Base-by-base conservation (phyloP, 2,113 vertebrate species). In the Aphyosemion australe region DNA sequence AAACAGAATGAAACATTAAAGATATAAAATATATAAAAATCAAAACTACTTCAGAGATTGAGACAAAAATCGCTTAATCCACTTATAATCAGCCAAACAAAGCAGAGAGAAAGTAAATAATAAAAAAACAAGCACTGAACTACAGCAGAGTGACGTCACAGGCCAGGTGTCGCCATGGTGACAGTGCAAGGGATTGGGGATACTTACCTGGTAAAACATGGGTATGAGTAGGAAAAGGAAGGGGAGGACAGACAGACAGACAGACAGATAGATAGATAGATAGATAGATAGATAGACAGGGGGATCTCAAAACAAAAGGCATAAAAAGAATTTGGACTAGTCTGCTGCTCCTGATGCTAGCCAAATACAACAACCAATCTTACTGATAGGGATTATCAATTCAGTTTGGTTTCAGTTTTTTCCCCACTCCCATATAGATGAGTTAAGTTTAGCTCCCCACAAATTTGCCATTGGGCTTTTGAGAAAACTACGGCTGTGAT, bases 11-110 rank as follows among this genome's bases (percentile, higher is more conserved):
- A 84, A 87, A 88, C 85, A 88, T 85, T 82, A 74, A 84, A 83
- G 61, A 90, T 88, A 90, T 68, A 77, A 85, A 83, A 82, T 79
- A 83, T 78, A 85, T 73, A 82, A 54, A 87, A 95, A 94, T 94
- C 94, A 96, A 88, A 89, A 96, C 95, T 98, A 97, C 92, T 94
- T 94, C 94, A 93, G 89, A 96, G 93, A 95, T 93, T 91, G 55
- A 77, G 91, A 95, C 93, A 31, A 93, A 47, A 48, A 86, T 95
- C 94, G 90, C 94, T 95, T 95, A 96, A 96, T 96, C 94, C 96
- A 98, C 95, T 98, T 95, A 96, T 96, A 97, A 98, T 95, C 96
- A 97, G 96, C 97, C 96, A 98, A 98, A 96, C 95, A 95, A 98
- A 98, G 95, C 95, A 95, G 93, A 96, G 93, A 94, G 91, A 94